Percentiles rank a stretch among this genome's conserved stretches.
Conservation (phyloP, 2,113 vertebrate species). For the Corvus hawaiiensis region DNA sequence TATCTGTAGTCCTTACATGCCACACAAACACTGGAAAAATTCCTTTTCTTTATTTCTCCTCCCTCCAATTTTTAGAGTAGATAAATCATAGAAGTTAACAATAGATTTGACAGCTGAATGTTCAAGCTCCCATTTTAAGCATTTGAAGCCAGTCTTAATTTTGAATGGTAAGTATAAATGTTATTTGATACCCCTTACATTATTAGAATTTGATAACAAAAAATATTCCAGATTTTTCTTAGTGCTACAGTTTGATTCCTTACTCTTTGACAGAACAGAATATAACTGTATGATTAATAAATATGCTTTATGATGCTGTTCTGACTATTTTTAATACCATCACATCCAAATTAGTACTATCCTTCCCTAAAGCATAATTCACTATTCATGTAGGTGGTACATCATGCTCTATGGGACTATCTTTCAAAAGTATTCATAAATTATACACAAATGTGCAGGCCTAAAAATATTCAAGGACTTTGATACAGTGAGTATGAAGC, state of each 20-base stretch:
- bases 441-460: neutral
- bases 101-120: neutral
- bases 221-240: neutral
- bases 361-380: neutral
- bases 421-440: constrained; percentile 39
- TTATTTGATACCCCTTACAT: neutral
- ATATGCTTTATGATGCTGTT: neutral
- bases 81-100: neutral
- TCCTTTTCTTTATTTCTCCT: neutral
- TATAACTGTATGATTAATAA: neutral
- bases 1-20: neutral
- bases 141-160: neutral
- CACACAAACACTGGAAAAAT: neutral
- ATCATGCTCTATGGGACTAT: neutral
- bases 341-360: neutral
- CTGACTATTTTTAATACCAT: neutral
- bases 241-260: neutral
- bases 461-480: constrained; percentile 30
- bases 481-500: neutral
- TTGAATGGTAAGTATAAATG: neutral
- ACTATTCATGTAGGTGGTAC: neutral
- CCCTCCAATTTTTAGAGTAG: neutral
- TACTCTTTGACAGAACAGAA: neutral
- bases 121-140: neutral
- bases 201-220: neutral